Evolutionary conservation across 2,797 vertebrate species (phyloP).

Genomic region (Characodon lateralis): DNA sequence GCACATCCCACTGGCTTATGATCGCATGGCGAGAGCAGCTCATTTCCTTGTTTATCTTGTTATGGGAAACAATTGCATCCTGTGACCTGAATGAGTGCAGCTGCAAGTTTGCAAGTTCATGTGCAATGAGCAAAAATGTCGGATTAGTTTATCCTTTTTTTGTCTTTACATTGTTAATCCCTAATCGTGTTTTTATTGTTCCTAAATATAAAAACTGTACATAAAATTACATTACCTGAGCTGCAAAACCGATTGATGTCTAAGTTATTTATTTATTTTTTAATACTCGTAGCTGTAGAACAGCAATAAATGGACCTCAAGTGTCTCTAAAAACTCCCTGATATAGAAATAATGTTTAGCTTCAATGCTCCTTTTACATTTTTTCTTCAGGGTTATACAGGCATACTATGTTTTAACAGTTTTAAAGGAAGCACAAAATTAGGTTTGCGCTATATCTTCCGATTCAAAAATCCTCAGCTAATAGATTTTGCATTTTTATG

Average conservation of each 20-base stretch:
- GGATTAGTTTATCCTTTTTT: slow-evolving; percentile 30
- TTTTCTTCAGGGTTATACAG: background rate
- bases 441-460: background rate
- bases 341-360: background rate
- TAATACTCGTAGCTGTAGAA: slow-evolving; percentile 27
- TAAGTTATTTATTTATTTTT: slow-evolving; percentile 35
- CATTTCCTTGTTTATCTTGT: slow-evolving; percentile 66
- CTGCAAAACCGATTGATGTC: slow-evolving; percentile 13
- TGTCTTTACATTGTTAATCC: slow-evolving; percentile 33
- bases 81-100: slow-evolving; percentile 36
- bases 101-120: slow-evolving; percentile 27
- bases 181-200: slow-evolving; percentile 38
- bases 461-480: background rate
- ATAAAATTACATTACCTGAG: slow-evolving; percentile 40
- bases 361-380: slow-evolving; percentile 17
- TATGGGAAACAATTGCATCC: slow-evolving; percentile 63
- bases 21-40: slow-evolving; percentile 52
- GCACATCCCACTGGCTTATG: slow-evolving; percentile 50
- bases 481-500: too few species aligned
- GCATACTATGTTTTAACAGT: background rate
- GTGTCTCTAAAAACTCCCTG: background rate
- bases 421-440: background rate
- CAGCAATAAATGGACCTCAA: slow-evolving; percentile 21
- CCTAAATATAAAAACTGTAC: slow-evolving; percentile 32
- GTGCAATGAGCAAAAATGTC: slow-evolving; percentile 18